Conservation (phyloP, 2,797 vertebrate genomes). For the Caiman crocodilus region DNA sequence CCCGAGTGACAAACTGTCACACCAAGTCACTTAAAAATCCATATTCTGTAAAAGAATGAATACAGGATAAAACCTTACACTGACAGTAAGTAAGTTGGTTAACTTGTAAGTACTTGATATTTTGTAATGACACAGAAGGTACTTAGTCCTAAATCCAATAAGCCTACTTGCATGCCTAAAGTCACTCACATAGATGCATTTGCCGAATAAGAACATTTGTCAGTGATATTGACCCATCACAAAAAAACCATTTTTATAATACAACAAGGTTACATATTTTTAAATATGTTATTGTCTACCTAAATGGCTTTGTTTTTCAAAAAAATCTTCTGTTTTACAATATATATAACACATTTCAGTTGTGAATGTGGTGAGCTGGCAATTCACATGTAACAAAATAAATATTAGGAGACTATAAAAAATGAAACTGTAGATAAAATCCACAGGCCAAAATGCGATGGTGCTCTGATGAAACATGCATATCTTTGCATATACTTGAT, state of each 20-base stretch:
- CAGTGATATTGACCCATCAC: conserved; percentile 26
- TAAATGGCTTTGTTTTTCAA: background rate
- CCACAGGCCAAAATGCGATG: background rate
- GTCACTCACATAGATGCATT: background rate
- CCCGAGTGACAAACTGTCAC: no score
- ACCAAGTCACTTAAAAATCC: no score
- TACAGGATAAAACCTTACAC: no score
- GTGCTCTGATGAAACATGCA: conserved; percentile 1
- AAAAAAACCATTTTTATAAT: conserved; percentile 16
- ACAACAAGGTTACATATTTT: conserved; percentile 12
- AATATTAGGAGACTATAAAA: conserved; percentile 36
- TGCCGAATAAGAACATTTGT: conserved; percentile 35
- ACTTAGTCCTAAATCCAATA: background rate
- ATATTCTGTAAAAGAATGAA: no score
- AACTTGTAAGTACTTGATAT: no score
- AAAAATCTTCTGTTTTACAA: background rate
- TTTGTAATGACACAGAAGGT: background rate
- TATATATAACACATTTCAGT: background rate
- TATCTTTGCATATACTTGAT: background rate
- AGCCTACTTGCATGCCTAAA: background rate
- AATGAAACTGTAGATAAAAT: background rate
- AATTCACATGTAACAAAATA: background rate
- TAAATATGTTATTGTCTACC: background rate
- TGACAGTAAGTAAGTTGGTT: no score
- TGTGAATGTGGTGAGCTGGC: background rate